These are phyloP conservation scores for Microctenopoma lineatum DNA, from an alignment of 2,797 vertebrate genomes.

Conservation along the genomic window DNA sequence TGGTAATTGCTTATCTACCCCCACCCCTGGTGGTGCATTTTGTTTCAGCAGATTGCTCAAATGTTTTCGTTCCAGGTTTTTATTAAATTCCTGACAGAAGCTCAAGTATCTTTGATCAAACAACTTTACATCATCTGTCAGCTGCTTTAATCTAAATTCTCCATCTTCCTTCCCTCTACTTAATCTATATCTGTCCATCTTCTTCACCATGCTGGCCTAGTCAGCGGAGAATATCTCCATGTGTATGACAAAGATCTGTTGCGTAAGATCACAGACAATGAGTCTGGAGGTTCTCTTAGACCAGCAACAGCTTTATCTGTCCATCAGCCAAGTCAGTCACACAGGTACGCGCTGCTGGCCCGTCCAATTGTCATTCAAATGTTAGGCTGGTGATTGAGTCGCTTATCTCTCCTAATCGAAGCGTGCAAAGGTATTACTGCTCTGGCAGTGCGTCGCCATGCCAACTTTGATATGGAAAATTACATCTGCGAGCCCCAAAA, in stretches of 20 bases:
- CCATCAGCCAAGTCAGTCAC: constrained; percentile 43
- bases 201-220: constrained; percentile 18
- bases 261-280: constrained; percentile 41
- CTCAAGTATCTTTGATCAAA: background rate
- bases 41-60: too few relatives aligned
- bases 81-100: background rate
- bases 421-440: constrained; percentile 68
- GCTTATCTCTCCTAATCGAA: constrained; percentile 67
- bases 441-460: constrained; percentile 46
- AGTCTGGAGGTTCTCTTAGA: constrained; percentile 30
- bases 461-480: constrained; percentile 74
- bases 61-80: background rate
- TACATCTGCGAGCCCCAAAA: constrained; percentile 63
- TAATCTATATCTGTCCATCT: constrained; percentile 19
- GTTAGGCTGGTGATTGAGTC: constrained; percentile 57
- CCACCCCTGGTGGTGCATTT: too few relatives aligned
- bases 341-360: constrained; percentile 26
- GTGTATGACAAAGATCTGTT: constrained; percentile 48
- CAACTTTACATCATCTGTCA: background rate
- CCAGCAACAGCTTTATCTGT: constrained; percentile 47
- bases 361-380: constrained; percentile 64
- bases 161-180: background rate
- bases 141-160: background rate
- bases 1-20: too few relatives aligned
- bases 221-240: constrained; percentile 13